A percentile compares a stretch with the other conserved stretches of the same genome.
These are phyloP conservation scores for Ruditapes philippinarum DNA, from an alignment of 1,140 invertebrate genomes.

Conservation along the genomic window DNA sequence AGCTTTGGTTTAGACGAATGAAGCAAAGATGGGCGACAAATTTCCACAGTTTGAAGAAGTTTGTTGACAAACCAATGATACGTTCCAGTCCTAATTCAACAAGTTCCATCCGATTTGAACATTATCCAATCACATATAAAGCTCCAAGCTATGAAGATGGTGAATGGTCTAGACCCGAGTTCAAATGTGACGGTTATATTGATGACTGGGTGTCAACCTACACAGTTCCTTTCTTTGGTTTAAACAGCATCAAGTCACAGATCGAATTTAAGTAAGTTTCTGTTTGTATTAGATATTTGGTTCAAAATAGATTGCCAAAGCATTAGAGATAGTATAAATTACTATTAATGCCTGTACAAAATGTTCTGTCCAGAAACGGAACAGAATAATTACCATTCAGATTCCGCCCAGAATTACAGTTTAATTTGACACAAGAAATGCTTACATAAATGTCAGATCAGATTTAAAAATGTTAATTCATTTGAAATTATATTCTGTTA, in stretches of 20 bases:
- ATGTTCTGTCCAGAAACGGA: too few species aligned
- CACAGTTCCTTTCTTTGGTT: slow-evolving; percentile 98
- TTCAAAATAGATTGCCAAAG: too few species aligned
- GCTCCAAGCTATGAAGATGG: slow-evolving; percentile 90
- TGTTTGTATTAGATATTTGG: background rate
- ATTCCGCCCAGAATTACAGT: too few species aligned
- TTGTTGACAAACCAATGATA: slow-evolving; percentile 96
- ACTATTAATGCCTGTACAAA: too few species aligned
- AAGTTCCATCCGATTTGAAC: slow-evolving; percentile 83
- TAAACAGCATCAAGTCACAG: slow-evolving; percentile 93
- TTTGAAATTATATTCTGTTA: too few species aligned
- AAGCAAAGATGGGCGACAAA: slow-evolving; percentile 97
- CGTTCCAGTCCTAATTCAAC: slow-evolving; percentile 92
- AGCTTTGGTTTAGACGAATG: slow-evolving; percentile 94
- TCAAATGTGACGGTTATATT: slow-evolving; percentile 95
- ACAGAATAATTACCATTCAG: too few species aligned
- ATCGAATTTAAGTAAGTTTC: slow-evolving; percentile 86
- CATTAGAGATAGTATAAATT: too few species aligned
- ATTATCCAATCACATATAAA: slow-evolving; percentile 95
- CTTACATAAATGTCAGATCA: too few species aligned
- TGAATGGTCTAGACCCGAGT: slow-evolving; percentile 97
- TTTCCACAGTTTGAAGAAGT: slow-evolving; percentile 96
- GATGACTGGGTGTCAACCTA: slow-evolving; percentile 99
- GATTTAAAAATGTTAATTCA: too few species aligned
- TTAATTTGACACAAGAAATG: too few species aligned